Evolutionary conservation across 2,888 invertebrate genomes (phyloP), one percentile per base, ranked within the genome.

Genomic region (Sturmia bella): DNA sequence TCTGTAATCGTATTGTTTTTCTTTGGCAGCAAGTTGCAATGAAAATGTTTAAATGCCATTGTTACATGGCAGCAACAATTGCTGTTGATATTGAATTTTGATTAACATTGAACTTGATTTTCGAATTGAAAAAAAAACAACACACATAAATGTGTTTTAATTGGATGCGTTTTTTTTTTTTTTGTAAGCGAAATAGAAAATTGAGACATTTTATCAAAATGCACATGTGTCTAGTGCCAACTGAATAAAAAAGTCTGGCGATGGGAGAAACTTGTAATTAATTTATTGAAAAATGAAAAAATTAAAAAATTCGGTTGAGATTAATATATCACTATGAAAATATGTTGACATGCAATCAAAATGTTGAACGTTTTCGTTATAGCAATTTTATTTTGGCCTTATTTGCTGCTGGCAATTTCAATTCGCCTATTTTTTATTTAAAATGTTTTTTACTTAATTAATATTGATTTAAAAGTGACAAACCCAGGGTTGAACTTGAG

Each of bases 1-100:
- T 57, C 57, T 57, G 39, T 48, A 61, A 48, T 64, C 50, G 54
- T 15, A 66, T 57, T 57, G 66, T 75, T 75, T 72, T 50, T 75
- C 66, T 43, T 27, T 66, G 27, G 13, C 54, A 68, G n/a, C 39
- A 41, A 74, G 37, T 57, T 64, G 45, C 19, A 48, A 68, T 24
- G 21, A 73, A 52, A 74, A 81, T 78, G 77, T 64, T 27, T 78
- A 66, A 70, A 59, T 82, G 82, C 66, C 82, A 78, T 75, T 82
- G 73, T 74, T 78, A 66, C 52, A 70, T 52, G 17, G 66, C 48
- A 66, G 56, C 48, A 63, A 4, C 13, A 63, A 21, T 70, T 59
- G 59, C 61, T 59, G 77, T 64, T 81, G 77, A 69, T 74, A 66
- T 72, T 81, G 66, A 78, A 72, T 78, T 78, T 72, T 78, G 41